phyloP scores from a whole-genome alignment of 2,113 vertebrate species.

The Stomatorhinus ivindoensis region DNA sequence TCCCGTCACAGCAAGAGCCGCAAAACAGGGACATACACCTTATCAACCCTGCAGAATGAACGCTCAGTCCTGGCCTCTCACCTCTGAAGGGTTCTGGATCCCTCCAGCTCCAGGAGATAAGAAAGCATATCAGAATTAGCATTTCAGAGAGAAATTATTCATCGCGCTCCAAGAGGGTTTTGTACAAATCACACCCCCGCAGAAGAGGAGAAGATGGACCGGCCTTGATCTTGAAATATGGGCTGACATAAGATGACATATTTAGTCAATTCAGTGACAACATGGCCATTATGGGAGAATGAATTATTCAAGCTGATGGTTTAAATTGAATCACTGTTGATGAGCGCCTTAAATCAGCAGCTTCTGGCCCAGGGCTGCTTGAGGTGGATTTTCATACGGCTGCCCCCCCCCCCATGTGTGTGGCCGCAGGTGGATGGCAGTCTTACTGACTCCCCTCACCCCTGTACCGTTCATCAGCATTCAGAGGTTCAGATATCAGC shows the following conservation, averaged over 20 bases:
- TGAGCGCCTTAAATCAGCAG: background rate
- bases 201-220: background rate
- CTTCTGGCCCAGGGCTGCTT: background rate
- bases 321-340: background rate
- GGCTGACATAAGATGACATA: background rate
- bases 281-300: background rate
- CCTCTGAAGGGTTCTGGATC: constrained; percentile 72
- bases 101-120: constrained; percentile 55
- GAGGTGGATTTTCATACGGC: background rate
- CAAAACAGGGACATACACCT: background rate
- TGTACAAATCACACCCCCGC: background rate
- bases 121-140: constrained; percentile 23
- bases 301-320: background rate
- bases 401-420: background rate
- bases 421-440: background rate
- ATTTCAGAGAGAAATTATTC: constrained; percentile 23
- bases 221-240: constrained; percentile 12
- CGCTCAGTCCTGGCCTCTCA: constrained; percentile 41
- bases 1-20: background rate
- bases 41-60: background rate
- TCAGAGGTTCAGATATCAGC: background rate
- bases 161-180: background rate
- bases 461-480: background rate
- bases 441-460: background rate
- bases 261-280: background rate